Conservation (phyloP, 2,113 vertebrate species). For the Mustelus asterias region DNA sequence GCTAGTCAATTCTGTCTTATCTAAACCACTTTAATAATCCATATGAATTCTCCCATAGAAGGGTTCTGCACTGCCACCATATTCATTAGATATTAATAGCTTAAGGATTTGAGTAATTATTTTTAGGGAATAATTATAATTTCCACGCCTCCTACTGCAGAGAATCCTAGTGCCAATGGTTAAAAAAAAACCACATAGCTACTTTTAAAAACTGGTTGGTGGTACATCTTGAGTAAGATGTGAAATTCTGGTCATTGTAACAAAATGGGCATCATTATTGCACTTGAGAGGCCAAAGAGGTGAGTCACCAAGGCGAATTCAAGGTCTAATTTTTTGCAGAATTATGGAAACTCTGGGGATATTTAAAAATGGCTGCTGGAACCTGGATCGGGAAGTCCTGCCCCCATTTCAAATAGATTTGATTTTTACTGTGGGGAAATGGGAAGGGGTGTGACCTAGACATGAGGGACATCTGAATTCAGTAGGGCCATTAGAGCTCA, state of each 20-base stretch:
- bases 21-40: background rate
- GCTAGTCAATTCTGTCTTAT: background rate
- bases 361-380: too few relatives aligned
- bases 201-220: too few relatives aligned
- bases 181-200: too few relatives aligned
- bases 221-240: background rate
- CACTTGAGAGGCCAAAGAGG: background rate
- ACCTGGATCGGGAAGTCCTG: too few relatives aligned
- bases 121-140: background rate
- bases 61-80: background rate
- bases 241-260: background rate
- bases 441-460: too few relatives aligned
- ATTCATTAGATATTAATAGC: background rate
- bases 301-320: background rate
- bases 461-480: too few relatives aligned
- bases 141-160: background rate
- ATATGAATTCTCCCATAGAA: background rate
- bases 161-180: background rate
- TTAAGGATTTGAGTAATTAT: constrained; percentile 2
- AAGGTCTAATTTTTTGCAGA: too few relatives aligned
- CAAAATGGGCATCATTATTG: background rate
- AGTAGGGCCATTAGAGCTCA: too few relatives aligned
- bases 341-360: too few relatives aligned
- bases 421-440: too few relatives aligned
- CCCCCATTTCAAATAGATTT: too few relatives aligned